A percentile compares a stretch with the other conserved stretches of the same genome.
These are phyloP conservation scores for Mycetomoellerius zeteki DNA, from an alignment of 1,140 invertebrate genomes.

Conservation along the genomic window DNA sequence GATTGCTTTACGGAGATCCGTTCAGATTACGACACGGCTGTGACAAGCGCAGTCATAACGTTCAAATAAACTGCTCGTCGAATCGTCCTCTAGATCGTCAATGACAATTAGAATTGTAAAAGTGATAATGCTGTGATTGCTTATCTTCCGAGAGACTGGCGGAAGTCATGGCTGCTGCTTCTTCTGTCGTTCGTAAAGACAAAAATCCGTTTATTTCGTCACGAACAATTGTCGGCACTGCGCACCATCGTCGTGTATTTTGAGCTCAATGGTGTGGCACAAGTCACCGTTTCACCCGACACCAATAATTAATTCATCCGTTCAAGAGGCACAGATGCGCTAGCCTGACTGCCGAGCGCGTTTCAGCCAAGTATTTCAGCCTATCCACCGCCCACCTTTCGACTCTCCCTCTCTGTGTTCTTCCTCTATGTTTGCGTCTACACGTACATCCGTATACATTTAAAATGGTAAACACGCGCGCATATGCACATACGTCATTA, in stretches of 20 bases:
- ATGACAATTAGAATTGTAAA: background rate
- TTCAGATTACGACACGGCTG: background rate
- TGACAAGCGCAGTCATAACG: background rate
- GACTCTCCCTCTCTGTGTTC: slow-evolving; percentile 11
- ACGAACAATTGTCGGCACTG: background rate
- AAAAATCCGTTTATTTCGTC: slow-evolving; percentile 32
- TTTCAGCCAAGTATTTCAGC: slow-evolving; percentile 61
- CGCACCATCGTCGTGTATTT: slow-evolving; percentile 6
- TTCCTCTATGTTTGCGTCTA: background rate
- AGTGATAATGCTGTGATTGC: slow-evolving; percentile 26
- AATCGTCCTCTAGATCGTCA: background rate
- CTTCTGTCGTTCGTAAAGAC: background rate
- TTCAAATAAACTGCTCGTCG: slow-evolving; percentile 19
- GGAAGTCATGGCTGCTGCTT: slow-evolving; percentile 55
- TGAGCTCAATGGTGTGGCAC: background rate
- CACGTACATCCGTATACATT: slow-evolving; percentile 22
- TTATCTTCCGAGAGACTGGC: slow-evolving; percentile 72
- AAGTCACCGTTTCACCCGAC: slow-evolving; percentile 42
- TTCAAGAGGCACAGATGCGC: slow-evolving; percentile 44
- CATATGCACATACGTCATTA: slow-evolving; percentile 25
- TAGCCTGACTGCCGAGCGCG: slow-evolving; percentile 41
- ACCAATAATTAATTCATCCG: slow-evolving; percentile 55
- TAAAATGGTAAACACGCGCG: slow-evolving; percentile 33
- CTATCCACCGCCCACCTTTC: slow-evolving; percentile 42
- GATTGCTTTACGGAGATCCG: background rate